Base-by-base conservation (phyloP, 2,113 vertebrate species). In the Oceanodroma tethys region DNA sequence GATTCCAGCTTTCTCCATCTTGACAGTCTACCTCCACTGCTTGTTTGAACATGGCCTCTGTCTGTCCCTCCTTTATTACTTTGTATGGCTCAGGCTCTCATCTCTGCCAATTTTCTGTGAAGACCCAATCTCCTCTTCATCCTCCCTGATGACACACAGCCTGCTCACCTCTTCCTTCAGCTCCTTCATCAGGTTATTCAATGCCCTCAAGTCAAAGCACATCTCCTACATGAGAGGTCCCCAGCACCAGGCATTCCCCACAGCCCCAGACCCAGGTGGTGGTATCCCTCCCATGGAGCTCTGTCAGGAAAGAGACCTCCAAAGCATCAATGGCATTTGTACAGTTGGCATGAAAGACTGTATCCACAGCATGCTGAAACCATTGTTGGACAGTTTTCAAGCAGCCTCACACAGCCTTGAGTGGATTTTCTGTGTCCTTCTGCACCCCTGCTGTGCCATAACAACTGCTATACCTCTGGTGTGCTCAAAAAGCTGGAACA, bases 301-400 rank as follows among this genome's bases (percentile, higher is more conserved):
- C 60, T 45, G 15, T 19, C 5, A 1, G 29, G 22, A 36, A 36
- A 67, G 80, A 73, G 11, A 5, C 53, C 10, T 67, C 43, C n/a
- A 79, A 91, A 76, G 13, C 30, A 67, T 34, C 68, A 40, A 8
- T 30, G 21, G 3, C 38, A 34, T 30, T 89, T 83, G 16, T 43
- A 53, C 23, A 40, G 8, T 12, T 0, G 0, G 23, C 60, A 59
- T 15, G 14, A 79, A 63, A 26, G 6, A 32, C 22, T 18, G 32
- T 38, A 34, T 27, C 16, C 38, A 50, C 25, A 58, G 42, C 34
- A 55, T 40, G 12, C 43, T 62, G 65, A 66, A 86, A 42, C 15
- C 32, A 40, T 40, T 12, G 5, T 23, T 0, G 0, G 7, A 70
- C 9, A 38, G 9, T 79, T 60, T 89, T 59, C 27, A 83, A 63